Conservation (phyloP, 2,797 vertebrate genomes). For the Pantherophis alleghaniensis region DNA sequence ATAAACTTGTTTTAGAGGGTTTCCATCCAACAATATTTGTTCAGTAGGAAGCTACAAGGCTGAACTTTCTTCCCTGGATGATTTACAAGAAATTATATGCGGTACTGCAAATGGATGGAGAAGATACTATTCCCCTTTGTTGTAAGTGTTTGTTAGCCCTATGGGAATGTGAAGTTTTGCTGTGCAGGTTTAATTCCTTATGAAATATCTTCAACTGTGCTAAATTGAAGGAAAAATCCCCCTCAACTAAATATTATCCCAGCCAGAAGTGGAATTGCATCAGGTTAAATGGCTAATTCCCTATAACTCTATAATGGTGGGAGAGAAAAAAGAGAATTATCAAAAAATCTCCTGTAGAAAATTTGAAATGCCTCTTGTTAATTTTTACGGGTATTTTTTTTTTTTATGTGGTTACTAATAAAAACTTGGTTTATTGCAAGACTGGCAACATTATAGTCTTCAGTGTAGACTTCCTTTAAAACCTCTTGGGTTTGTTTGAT, state of each 20-base stretch:
- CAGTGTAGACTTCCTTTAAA: not conserved
- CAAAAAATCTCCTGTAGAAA: not conserved
- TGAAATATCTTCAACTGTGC: not conserved
- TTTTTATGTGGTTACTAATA: not conserved
- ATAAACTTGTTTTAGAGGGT: not conserved
- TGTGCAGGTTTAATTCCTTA: not conserved
- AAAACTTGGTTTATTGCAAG: not conserved
- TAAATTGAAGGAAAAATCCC: not conserved
- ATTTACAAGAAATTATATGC: not conserved
- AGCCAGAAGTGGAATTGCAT: not conserved
- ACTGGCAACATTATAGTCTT: not conserved
- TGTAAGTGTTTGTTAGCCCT: not conserved
- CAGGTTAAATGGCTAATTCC: not conserved
- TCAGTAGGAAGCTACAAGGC: not conserved
- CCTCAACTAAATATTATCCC: not conserved
- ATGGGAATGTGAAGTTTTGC: not conserved
- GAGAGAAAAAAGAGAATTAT: not conserved
- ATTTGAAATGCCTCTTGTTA: not conserved
- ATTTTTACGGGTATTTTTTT: not conserved
- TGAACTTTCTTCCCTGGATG: not conserved
- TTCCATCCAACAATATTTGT: not conserved
- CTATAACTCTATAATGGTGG: not conserved
- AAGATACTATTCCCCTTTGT: not conserved
- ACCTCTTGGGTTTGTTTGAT: not conserved
- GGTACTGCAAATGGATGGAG: not conserved